Percentiles rank a stretch among this genome's conserved stretches.
Evolutionary conservation across 2,888 invertebrate species (phyloP).

Genomic region (Theodoxus fluviatilis): DNA sequence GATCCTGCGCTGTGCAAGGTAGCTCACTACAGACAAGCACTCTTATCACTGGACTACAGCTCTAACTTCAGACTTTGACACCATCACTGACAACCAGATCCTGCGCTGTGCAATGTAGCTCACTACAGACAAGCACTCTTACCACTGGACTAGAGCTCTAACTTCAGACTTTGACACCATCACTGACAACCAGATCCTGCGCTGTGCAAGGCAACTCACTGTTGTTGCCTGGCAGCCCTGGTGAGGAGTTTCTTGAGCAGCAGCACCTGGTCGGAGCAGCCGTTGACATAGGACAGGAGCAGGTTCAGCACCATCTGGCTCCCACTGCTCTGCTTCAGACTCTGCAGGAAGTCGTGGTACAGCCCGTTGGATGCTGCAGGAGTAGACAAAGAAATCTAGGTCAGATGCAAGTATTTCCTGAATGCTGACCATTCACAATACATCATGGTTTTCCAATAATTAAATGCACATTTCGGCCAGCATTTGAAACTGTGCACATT

Average conservation of each 20-base stretch:
- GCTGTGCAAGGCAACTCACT: constrained; percentile 41
- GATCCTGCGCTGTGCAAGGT: too few relatives aligned
- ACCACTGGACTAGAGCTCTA: too few relatives aligned
- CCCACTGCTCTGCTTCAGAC: constrained; percentile 39
- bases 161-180: too few relatives aligned
- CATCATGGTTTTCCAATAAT: not conserved
- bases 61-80: too few relatives aligned
- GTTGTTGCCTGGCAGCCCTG: constrained; percentile 49
- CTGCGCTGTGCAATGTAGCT: too few relatives aligned
- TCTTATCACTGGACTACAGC: too few relatives aligned
- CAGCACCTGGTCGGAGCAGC: constrained; percentile 73
- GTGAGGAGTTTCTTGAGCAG: constrained; percentile 67
- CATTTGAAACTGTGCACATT: not conserved
- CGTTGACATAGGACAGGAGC: constrained; percentile 73
- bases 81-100: too few relatives aligned
- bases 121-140: too few relatives aligned
- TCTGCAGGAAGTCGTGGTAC: constrained; percentile 47
- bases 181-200: too few relatives aligned
- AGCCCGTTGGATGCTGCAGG: constrained; percentile 48
- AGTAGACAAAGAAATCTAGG: not conserved
- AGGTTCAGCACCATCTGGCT: constrained; percentile 71
- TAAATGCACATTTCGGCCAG: not conserved
- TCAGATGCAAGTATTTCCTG: not conserved
- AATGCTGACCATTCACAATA: not conserved
- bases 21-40: too few relatives aligned